Percentiles rank a stretch among this genome's conserved stretches.
Conservation (phyloP, 2,113 vertebrate species). For the Acanthisitta chloris region DNA sequence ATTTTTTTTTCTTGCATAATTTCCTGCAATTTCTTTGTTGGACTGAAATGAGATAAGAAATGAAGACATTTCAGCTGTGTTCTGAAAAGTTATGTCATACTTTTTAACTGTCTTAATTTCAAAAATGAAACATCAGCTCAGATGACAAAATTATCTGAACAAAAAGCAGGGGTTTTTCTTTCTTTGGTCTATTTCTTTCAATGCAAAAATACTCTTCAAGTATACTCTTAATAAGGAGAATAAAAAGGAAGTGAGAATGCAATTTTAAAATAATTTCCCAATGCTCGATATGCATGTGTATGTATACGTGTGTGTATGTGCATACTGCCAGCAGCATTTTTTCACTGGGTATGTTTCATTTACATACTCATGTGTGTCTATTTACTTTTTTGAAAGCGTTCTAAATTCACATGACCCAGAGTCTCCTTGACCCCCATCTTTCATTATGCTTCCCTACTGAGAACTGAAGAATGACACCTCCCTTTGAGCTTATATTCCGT, state of each 20-base stretch:
- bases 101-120: not conserved
- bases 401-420: not conserved
- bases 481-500: fast-evolving
- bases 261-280: not conserved
- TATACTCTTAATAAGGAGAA: not conserved
- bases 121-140: not conserved
- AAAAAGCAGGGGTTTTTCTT: not conserved
- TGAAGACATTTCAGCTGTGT: not conserved
- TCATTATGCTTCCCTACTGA: not conserved
- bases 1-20: not conserved
- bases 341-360: not conserved
- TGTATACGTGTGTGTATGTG: not conserved
- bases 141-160: not conserved
- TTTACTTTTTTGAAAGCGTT: not conserved
- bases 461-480: not conserved
- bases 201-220: not conserved
- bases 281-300: fast-evolving
- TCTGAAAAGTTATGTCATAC: not conserved
- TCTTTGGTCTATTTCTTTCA: not conserved
- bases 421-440: not conserved
- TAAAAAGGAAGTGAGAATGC: not conserved
- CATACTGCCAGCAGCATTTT: not conserved
- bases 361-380: fast-evolving
- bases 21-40: not conserved
- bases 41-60: not conserved